Percentiles rank a stretch among this genome's conserved stretches.
Conservation (phyloP, 1,140 invertebrate genomes). For the Bombus superbus region DNA sequence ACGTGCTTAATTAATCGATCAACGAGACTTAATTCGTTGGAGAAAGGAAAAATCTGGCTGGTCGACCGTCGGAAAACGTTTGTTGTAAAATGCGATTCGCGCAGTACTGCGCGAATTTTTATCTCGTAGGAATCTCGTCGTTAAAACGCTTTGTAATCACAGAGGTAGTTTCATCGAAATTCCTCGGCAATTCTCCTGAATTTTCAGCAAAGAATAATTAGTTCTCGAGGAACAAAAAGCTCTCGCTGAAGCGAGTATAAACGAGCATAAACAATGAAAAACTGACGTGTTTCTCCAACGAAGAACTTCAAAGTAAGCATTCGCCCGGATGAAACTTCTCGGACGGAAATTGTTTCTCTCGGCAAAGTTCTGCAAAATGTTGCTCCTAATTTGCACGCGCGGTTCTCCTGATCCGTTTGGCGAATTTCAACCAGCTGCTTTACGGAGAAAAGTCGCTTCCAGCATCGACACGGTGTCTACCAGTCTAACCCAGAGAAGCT, state of each 20-base stretch:
- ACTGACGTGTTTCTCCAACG: not conserved
- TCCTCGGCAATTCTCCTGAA: not conserved
- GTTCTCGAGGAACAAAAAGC: not conserved
- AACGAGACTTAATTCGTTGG: not conserved
- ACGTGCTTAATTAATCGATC: constrained; percentile 1
- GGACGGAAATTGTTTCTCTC: not conserved
- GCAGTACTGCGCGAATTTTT: too few species aligned
- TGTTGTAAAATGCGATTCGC: not conserved
- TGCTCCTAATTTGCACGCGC: not conserved
- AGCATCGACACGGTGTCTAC: not conserved
- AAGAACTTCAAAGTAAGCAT: not conserved
- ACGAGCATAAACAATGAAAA: not conserved
- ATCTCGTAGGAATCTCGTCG: not conserved
- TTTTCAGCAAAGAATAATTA: not conserved
- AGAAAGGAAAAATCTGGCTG: not conserved
- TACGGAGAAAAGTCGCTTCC: not conserved
- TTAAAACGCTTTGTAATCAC: not conserved
- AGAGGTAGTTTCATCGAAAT: not conserved
- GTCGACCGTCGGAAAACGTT: not conserved
- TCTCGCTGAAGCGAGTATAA: not conserved
- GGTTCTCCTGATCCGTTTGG: not conserved
- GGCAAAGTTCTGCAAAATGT: not conserved
- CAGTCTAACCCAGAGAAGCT: not conserved
- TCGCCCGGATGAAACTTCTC: not conserved
- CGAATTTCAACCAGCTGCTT: not conserved